A percentile compares a stretch with the other conserved stretches of the same genome.
These are phyloP conservation scores for Camponotus fellah DNA, from an alignment of 2,888 invertebrate species.

Conservation along the genomic window DNA sequence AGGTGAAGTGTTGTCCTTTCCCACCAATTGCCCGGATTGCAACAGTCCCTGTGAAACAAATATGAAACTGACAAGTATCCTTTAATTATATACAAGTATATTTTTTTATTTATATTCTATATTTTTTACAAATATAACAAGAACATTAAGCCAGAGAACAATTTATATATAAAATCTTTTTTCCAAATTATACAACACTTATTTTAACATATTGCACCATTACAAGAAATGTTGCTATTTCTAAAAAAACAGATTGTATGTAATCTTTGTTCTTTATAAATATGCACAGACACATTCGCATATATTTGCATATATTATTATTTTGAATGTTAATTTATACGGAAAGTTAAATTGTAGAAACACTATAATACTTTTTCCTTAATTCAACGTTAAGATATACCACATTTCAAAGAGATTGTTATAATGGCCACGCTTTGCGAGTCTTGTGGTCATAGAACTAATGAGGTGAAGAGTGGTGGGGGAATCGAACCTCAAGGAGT, in stretches of 20 bases:
- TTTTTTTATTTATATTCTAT: neutral
- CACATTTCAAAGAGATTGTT: conserved; percentile 98
- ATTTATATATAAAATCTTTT: neutral
- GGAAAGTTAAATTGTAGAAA: neutral
- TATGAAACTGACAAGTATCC: conserved; percentile 96
- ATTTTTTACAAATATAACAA: neutral
- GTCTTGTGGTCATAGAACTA: conserved; percentile 95
- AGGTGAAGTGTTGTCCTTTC: conserved; percentile 93
- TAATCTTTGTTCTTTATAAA: neutral
- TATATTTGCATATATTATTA: neutral
- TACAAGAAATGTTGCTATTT: neutral
- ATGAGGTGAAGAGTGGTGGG: conserved; percentile 98
- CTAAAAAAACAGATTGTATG: neutral
- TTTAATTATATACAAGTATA: conserved; percentile 72
- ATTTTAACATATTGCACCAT: neutral
- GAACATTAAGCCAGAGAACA: neutral
- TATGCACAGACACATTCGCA: neutral
- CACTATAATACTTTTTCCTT: conserved; percentile 66
- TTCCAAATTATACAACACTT: neutral
- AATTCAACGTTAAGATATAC: conserved; percentile 89
- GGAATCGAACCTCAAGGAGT: conserved; percentile 95
- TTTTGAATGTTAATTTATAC: neutral
- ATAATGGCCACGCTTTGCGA: conserved; percentile 99
- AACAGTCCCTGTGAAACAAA: conserved; percentile 94
- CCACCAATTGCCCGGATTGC: conserved; percentile 95